Percentiles rank a stretch among this genome's conserved stretches.
These are phyloP conservation scores for Mohoua ochrocephala DNA, from an alignment of 2,113 vertebrate genomes.

Conservation along the genomic window DNA sequence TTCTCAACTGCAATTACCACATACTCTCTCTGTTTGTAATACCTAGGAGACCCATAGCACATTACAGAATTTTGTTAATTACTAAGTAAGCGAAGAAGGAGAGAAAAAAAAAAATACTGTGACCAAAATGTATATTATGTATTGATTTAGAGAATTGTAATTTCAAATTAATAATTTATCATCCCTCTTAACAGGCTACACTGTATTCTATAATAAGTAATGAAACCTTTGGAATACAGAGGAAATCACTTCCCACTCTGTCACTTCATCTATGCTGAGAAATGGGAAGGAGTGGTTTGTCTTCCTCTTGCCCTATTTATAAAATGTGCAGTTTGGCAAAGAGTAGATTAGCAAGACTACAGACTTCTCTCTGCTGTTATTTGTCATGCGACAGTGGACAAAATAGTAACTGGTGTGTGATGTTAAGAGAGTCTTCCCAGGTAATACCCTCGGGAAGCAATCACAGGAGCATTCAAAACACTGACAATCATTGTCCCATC, in stretches of 20 bases:
- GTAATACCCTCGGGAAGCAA: background rate
- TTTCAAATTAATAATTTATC: constrained; percentile 30
- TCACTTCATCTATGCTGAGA: background rate
- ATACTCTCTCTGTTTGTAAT: background rate
- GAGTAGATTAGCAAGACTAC: constrained; percentile 2
- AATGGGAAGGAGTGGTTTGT: background rate
- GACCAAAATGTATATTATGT: background rate
- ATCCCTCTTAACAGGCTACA: background rate
- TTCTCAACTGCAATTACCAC: constrained; percentile 35
- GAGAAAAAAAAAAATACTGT: background rate
- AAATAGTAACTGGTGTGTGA: background rate
- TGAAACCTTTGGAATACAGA: background rate
- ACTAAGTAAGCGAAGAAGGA: background rate
- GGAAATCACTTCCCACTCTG: background rate
- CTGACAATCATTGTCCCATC: background rate
- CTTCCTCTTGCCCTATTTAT: background rate
- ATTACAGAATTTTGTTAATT: constrained; percentile 52
- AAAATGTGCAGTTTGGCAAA: constrained; percentile 2
- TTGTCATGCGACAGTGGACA: background rate
- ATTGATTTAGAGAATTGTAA: constrained; percentile 3
- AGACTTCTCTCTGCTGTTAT: background rate
- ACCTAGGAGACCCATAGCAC: constrained; percentile 3
- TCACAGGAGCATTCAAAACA: background rate
- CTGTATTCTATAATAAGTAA: background rate
- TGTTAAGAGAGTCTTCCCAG: background rate